Conservation (phyloP, 2,888 invertebrate species). For the Prosopocoilus inquinatus region DNA sequence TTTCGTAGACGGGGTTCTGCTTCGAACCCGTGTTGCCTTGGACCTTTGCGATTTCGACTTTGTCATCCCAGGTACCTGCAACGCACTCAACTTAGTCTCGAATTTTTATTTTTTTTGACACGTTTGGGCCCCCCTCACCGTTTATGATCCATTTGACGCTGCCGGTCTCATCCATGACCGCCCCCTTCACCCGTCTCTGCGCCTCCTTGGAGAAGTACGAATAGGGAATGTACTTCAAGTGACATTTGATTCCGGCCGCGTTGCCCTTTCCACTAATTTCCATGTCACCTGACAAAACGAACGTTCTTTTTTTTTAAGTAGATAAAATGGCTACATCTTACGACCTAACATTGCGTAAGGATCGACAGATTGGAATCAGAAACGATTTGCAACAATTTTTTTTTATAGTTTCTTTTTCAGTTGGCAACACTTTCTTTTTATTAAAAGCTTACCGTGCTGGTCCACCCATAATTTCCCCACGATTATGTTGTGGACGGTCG, state of each 20-base stretch:
- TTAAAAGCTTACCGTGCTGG: constrained; percentile 69
- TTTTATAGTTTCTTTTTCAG: not conserved
- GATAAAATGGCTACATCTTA: too few species aligned
- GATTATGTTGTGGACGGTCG: constrained; percentile 99
- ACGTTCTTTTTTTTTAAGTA: too few species aligned
- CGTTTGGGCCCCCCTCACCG: constrained; percentile 48
- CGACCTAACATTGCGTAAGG: too few species aligned
- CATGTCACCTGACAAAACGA: constrained; percentile 79
- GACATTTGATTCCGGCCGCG: constrained; percentile 87
- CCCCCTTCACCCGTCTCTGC: constrained; percentile 85
- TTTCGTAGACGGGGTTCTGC: constrained; percentile 88
- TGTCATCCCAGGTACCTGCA: constrained; percentile 90
- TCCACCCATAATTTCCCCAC: constrained; percentile 99
- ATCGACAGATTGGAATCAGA: too few species aligned
- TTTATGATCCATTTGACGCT: constrained; percentile 74
- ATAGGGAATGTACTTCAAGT: constrained; percentile 96
- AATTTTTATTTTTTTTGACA: not conserved
- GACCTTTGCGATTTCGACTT: constrained; percentile 92
- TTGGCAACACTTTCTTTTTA: not conserved
- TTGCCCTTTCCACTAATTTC: constrained; percentile 87
- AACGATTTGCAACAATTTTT: not conserved
- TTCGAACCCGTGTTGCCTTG: constrained; percentile 62
- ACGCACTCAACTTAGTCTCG: constrained; percentile 41
- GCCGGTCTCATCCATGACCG: constrained; percentile 69
- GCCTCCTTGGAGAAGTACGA: constrained; percentile 97